Evolutionary conservation across 2,797 vertebrate genomes (phyloP).

Genomic region (Hippocampus kuda): DNA sequence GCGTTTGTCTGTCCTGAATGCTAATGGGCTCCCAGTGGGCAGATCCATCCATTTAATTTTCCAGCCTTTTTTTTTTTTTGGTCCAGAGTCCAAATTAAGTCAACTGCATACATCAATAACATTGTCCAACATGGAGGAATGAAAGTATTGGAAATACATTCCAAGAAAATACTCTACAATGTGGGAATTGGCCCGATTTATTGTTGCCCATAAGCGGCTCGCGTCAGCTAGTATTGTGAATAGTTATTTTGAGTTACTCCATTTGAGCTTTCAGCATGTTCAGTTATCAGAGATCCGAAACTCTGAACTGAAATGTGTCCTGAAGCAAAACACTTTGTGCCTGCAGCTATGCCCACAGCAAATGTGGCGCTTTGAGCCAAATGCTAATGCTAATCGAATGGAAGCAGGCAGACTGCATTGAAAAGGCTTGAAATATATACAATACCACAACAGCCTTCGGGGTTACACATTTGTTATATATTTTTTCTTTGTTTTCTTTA

Average conservation of each 20-base stretch:
- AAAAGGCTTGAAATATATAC: not conserved
- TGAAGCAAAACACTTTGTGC: not conserved
- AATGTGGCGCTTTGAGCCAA: not conserved
- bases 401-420: not conserved
- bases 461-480: too few species aligned
- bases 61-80: constrained; percentile 22
- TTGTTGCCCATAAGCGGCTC: too few species aligned
- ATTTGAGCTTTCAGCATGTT: too few species aligned
- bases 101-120: not conserved
- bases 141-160: not conserved
- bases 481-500: not conserved
- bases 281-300: not conserved
- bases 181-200: not conserved
- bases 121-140: not conserved
- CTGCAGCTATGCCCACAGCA: constrained; percentile 1
- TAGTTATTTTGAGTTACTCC: not conserved
- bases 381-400: constrained; percentile 3
- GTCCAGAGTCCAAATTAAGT: constrained; percentile 48
- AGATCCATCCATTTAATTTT: constrained; percentile 35
- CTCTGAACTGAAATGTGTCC: constrained; percentile 1
- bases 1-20: constrained; percentile 22
- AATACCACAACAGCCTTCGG: not conserved
- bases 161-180: not conserved
- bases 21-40: constrained; percentile 33
- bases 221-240: not conserved